phyloP scores from a whole-genome alignment of 64 coral and sea anemone species.

The Pachyseris speciosa region DNA sequence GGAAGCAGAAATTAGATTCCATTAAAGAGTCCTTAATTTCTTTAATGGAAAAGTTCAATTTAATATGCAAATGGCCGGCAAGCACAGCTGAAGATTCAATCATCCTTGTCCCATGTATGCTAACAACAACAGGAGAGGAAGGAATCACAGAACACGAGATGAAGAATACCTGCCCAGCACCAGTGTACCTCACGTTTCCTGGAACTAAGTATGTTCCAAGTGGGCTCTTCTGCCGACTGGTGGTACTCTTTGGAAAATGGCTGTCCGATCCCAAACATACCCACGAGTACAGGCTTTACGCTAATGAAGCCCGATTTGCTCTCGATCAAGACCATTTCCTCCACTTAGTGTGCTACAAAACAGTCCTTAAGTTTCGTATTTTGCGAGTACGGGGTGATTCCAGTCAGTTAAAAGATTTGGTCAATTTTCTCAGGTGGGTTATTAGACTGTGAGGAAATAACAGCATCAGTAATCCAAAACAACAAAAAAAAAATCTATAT shows the following conservation, averaged over 20 bases:
- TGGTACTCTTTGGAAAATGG: background rate
- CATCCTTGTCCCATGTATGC: background rate
- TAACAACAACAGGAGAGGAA: background rate
- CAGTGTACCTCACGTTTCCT: background rate
- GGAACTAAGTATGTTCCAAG: background rate
- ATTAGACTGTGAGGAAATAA: no score
- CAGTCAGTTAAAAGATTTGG: background rate
- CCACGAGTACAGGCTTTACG: background rate
- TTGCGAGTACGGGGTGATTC: background rate
- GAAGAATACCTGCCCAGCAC: background rate
- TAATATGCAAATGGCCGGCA: background rate
- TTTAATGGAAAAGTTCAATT: background rate
- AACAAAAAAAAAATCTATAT: no score
- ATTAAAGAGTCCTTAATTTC: background rate
- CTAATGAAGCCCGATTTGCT: background rate
- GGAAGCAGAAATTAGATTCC: background rate
- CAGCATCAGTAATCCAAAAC: no score
- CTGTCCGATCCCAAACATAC: no score
- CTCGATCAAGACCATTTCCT: background rate
- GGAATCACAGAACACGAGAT: background rate
- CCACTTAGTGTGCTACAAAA: background rate
- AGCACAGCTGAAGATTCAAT: background rate
- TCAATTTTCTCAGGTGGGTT: background rate
- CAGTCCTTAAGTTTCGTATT: background rate
- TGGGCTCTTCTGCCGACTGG: background rate